Evolutionary conservation across 2,888 invertebrate species (phyloP), one percentile per base, ranked within the genome.

Genomic region (Ernsta delagoae): DNA sequence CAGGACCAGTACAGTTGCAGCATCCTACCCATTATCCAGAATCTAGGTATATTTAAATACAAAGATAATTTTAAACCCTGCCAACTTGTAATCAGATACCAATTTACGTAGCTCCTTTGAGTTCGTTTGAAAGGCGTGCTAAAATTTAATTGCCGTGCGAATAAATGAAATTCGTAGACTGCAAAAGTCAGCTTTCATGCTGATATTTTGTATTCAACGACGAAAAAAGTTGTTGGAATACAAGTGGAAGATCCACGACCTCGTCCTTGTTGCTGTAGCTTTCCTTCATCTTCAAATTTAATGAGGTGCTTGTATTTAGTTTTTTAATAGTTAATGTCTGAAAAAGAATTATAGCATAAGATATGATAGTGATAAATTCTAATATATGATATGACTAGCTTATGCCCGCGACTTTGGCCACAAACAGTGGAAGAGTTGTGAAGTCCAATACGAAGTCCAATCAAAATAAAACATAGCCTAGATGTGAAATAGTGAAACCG

Each of bases 71-170:
- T 65, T 12, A 59, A 59, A 36, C 31, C 39, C 31, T n/a, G 56
- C 31, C 34, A 61, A 11, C 67, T 39, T 50, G 61, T 53, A 67
- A 60, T 61, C 61, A 61, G 61, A 61, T 67, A 67, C 61, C 67
- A 67, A 61, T 65, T 65, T 65, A 39, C 39, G 50, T 39, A 41
- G 41, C 50, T 31, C 65, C 65, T 65, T 59, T 65, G 65, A 41
- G 24, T 59, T 7, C 36, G n/a, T 3, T 16, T 59, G 59, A 59
- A 65, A 65, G 24, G 36, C 50, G 65, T 64, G 65, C 59, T 59
- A 59, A 63, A 59, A 65, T 65, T 65, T 65, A 65, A 65, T 65
- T 48, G 65, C 65, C 48, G 65, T 36, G 57, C 43, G 34, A 59
- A 59, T 36, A 65, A 65, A 65, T 57, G 45, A 36, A 59, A 48